A percentile compares a stretch with the other conserved stretches of the same genome.
These are phyloP conservation scores for Malurus cyaneus DNA, from an alignment of 2,113 vertebrate genomes.

Conservation along the genomic window DNA sequence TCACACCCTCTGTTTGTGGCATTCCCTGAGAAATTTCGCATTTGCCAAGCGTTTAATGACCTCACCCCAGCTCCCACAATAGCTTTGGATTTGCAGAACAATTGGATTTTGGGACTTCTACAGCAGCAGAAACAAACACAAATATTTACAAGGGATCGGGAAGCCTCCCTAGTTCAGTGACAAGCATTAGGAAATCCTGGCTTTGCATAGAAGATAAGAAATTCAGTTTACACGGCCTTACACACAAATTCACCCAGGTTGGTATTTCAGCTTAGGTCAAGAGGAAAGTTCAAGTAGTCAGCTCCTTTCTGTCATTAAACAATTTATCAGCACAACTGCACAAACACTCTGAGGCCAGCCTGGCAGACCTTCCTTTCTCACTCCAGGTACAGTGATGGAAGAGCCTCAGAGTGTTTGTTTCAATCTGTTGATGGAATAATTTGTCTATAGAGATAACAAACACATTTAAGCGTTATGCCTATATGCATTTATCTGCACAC, in stretches of 20 bases:
- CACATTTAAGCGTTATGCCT: background rate
- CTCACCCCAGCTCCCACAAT: background rate
- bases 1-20: background rate
- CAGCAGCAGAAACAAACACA: background rate
- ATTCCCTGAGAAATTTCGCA: background rate
- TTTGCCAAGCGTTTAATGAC: background rate
- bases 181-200: background rate
- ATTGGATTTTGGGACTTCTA: background rate
- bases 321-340: background rate
- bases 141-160: background rate
- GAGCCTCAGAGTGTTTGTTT: no score
- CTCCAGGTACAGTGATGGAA: no score
- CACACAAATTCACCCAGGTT: background rate
- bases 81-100: background rate
- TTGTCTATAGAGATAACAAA: background rate
- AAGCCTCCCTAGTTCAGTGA: fast-evolving
- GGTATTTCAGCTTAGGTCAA: background rate
- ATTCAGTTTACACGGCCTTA: background rate
- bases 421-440: background rate
- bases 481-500: background rate
- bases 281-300: background rate
- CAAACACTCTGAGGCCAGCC: background rate
- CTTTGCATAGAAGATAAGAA: background rate
- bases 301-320: background rate
- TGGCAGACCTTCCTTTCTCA: no score